Evolutionary conservation across 2,797 vertebrate genomes (phyloP), one percentile per base, ranked within the genome.

Genomic region (Danio albolineatus): DNA sequence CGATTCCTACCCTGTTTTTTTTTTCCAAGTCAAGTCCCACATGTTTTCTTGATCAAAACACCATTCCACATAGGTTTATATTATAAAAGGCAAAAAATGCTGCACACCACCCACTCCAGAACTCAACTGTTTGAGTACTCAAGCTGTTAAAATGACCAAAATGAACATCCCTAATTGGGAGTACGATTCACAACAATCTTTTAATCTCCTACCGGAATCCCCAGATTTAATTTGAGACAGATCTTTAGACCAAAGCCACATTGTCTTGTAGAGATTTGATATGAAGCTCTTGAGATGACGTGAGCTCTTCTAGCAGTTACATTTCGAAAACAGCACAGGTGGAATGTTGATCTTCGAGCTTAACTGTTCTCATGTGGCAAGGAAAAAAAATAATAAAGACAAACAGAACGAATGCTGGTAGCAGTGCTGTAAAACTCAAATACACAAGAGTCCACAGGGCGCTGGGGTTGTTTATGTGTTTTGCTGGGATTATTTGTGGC

Each of bases 281-380:
- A 60, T 72, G 7, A 62, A 83, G 57, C 78, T n/a, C 59, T 85
- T 74, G 38, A 74, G 39, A 56, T 62, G 21, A 74, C 4, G n/a
- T 56, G 4, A 73, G 49, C 60, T 77, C 66, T 75, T 80, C 56
- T 61, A 16, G 46, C 28, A 28, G 76, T 51, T 70, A 59, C 54
- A 49, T 78, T 51, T 16, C 60, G 13, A 71, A 61, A 69, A 61
- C 56, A 9, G 57, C 46, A n/a, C 69, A 65, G 69, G 69, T 65
- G 69, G 77, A 21, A 38, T 56, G 59, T 56, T 72, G 59, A 72
- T 72, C 77, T 79, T 73, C 16, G 41, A 39, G 39, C 69, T 79
- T 79, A 72, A 61, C 56, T 64, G 67, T 72, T 64, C 14, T 53
- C 36, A 39, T 53, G 46, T 71, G 46, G 19, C 4, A 1, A n/a